Percentiles rank a stretch among this genome's conserved stretches.
Conservation (phyloP, 2,888 invertebrate genomes). For the Idaea aversata region DNA sequence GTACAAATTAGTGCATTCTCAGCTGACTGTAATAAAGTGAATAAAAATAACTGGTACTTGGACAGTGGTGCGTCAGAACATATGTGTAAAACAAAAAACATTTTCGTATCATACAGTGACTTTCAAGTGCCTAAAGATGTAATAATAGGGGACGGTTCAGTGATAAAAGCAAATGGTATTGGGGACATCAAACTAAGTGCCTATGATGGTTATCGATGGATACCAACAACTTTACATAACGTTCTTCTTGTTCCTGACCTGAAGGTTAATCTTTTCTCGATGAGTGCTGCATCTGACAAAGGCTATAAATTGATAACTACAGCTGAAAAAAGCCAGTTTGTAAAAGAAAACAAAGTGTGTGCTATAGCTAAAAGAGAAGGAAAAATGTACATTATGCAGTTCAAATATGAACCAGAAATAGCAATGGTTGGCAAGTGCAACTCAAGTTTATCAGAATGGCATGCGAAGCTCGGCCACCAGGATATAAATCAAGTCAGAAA, state of each 20-base stretch:
- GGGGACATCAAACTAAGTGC: slow-evolving; percentile 28
- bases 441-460: slow-evolving; percentile 19
- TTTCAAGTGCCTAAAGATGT: slow-evolving; percentile 19
- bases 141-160: slow-evolving; percentile 25
- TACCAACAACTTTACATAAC: slow-evolving; percentile 28
- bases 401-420: slow-evolving; percentile 18
- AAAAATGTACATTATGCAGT: slow-evolving; percentile 23
- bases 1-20: neutral
- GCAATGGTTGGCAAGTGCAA: slow-evolving; percentile 14
- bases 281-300: slow-evolving; percentile 20
- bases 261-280: slow-evolving; percentile 29
- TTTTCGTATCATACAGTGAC: slow-evolving; percentile 19
- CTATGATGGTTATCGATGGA: slow-evolving; percentile 26
- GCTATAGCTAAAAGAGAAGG: slow-evolving; percentile 26
- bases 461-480: slow-evolving; percentile 26
- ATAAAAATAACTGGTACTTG: slow-evolving; percentile 27
- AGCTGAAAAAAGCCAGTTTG: slow-evolving; percentile 22
- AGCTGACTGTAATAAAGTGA: slow-evolving; percentile 25
- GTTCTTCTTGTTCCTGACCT: slow-evolving; percentile 25
- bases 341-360: slow-evolving; percentile 19
- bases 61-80: slow-evolving; percentile 26
- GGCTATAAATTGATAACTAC: slow-evolving; percentile 31
- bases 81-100: slow-evolving; percentile 21
- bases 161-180: slow-evolving; percentile 19
- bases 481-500: slow-evolving; percentile 21